These are phyloP conservation scores for Gryllus longicercus DNA, from an alignment of 2,888 invertebrate species.

Conservation along the genomic window DNA sequence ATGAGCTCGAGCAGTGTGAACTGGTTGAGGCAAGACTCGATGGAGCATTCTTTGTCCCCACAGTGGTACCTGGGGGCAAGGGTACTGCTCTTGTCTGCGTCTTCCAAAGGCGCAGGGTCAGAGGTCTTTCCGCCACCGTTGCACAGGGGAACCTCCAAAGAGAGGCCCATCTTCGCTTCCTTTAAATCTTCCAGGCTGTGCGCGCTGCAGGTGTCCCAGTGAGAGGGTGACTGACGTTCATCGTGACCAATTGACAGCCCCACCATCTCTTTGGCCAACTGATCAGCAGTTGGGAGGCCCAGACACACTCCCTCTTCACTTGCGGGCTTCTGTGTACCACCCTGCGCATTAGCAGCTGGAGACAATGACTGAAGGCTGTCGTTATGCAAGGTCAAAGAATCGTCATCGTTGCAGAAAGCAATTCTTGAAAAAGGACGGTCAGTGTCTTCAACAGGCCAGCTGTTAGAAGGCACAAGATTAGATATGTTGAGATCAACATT, in stretches of 20 bases:
- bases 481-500: conserved; percentile 28
- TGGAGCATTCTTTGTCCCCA: conserved; percentile 75
- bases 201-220: neutral
- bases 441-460: conserved; percentile 25
- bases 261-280: neutral
- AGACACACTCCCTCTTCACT: conserved; percentile 25
- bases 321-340: neutral
- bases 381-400: conserved; percentile 37
- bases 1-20: conserved; percentile 89
- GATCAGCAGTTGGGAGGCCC: neutral
- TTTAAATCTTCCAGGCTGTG: neutral
- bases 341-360: conserved; percentile 11
- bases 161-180: neutral
- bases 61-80: conserved; percentile 66
- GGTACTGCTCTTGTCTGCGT: conserved; percentile 49
- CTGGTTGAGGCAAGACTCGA: conserved; percentile 86
- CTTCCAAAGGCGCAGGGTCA: neutral
- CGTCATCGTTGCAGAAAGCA: conserved; percentile 39
- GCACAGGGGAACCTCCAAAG: neutral
- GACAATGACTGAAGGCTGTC: conserved; percentile 23
- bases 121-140: neutral
- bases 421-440: conserved; percentile 34
- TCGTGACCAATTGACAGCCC: neutral
- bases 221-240: neutral
- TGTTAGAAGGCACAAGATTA: neutral